Evolutionary conservation across 2,797 vertebrate genomes (phyloP).

Genomic region (Sciaenops ocellatus): DNA sequence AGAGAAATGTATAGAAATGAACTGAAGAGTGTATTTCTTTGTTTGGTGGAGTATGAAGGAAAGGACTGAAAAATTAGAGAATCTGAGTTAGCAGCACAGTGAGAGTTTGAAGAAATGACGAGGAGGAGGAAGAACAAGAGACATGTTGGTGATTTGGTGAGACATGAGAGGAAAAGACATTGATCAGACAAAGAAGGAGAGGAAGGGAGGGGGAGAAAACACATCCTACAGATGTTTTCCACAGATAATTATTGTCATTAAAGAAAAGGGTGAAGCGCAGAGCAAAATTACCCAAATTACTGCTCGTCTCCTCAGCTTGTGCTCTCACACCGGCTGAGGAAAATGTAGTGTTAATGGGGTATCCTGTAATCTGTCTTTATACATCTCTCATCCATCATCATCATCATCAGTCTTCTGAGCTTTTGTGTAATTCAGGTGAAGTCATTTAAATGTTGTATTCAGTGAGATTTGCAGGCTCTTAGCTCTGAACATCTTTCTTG

Average conservation of each 20-base stretch:
- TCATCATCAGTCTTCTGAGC: slow-evolving; percentile 16
- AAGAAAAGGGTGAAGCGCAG: slow-evolving; percentile 54
- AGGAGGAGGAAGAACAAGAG: slow-evolving; percentile 20
- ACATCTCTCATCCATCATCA: slow-evolving; percentile 41
- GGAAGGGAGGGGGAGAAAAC: slow-evolving; percentile 27
- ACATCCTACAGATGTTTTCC: slow-evolving; percentile 73
- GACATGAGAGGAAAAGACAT: slow-evolving; percentile 39
- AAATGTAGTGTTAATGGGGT: slow-evolving; percentile 49
- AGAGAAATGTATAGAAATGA: slow-evolving; percentile 14
- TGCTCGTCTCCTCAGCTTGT: slow-evolving; percentile 48
- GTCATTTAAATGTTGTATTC: slow-evolving; percentile 36
- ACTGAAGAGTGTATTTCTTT: slow-evolving; percentile 22
- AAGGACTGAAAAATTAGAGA: slow-evolving; percentile 2
- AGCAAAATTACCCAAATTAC: slow-evolving; percentile 75
- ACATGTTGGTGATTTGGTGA: slow-evolving; percentile 40
- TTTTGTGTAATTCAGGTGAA: slow-evolving; percentile 41
- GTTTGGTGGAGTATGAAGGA: slow-evolving; percentile 6
- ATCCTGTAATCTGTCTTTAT: slow-evolving; percentile 55
- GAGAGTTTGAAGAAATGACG: not conserved
- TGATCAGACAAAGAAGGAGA: slow-evolving; percentile 55
- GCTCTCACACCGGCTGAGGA: slow-evolving; percentile 33
- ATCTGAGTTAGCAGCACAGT: slow-evolving; percentile 7
- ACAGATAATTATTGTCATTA: slow-evolving; percentile 79
- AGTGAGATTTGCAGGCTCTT: slow-evolving; percentile 8
- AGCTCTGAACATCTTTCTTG: not conserved